Evolutionary conservation across 2,888 invertebrate genomes (phyloP).

Genomic region (Mythimna impura): DNA sequence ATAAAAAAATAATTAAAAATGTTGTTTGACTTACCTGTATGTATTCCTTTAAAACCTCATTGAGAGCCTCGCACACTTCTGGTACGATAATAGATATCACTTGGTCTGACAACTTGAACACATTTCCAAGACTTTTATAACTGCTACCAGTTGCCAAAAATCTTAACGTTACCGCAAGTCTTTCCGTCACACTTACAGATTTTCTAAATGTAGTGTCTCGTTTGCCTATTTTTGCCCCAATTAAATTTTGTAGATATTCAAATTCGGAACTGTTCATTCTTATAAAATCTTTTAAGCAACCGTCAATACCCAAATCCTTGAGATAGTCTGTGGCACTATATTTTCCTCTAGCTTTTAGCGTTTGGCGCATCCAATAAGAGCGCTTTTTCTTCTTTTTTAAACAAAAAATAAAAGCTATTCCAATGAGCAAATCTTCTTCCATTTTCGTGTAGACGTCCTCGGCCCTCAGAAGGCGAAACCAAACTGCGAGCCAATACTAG

Average conservation of each 20-base stretch:
- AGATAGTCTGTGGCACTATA: slow-evolving; percentile 41
- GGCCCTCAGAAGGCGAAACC: no score
- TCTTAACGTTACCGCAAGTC: slow-evolving; percentile 60
- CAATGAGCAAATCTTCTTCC: no score
- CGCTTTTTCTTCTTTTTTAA: slow-evolving; percentile 38
- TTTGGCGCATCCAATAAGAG: slow-evolving; percentile 37
- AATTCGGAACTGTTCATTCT: slow-evolving; percentile 42
- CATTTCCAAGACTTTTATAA: slow-evolving; percentile 63
- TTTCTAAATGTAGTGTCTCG: slow-evolving; percentile 25
- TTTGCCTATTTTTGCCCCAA: slow-evolving; percentile 32
- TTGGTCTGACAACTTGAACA: slow-evolving; percentile 63
- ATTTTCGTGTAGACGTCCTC: no score
- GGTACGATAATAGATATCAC: slow-evolving; percentile 62
- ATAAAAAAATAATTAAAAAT: slow-evolving; percentile 48
- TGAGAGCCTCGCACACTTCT: slow-evolving; percentile 63
- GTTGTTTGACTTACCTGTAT: slow-evolving; percentile 62
- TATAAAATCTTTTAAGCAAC: slow-evolving; percentile 37
- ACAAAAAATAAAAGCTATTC: slow-evolving; percentile 17
- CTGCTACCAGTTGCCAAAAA: slow-evolving; percentile 63
- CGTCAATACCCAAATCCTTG: slow-evolving; percentile 37
- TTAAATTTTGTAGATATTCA: slow-evolving; percentile 32
- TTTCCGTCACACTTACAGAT: slow-evolving; percentile 47
- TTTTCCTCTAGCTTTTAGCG: slow-evolving; percentile 34
- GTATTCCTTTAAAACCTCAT: slow-evolving; percentile 58
- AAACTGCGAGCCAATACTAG: no score